phyloP scores from a whole-genome alignment of 2,888 invertebrate species.

The Piscicola geometra region DNA sequence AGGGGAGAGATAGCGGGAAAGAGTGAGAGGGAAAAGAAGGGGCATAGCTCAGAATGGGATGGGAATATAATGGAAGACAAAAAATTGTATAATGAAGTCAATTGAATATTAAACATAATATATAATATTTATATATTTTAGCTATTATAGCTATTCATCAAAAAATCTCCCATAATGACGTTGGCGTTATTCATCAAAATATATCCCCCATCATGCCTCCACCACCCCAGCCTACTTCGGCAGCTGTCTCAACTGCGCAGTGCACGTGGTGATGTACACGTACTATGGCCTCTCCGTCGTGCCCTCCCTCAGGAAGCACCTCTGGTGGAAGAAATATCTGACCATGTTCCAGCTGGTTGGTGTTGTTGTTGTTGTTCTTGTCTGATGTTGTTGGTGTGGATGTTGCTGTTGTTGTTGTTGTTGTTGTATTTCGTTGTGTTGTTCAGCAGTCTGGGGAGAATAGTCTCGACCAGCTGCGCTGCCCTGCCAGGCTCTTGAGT shows the following conservation, averaged over 20 bases:
- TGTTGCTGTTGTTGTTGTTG: not conserved
- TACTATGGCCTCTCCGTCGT: conserved; percentile 84
- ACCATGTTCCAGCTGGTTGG: conserved; percentile 82
- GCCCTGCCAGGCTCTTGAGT: no score
- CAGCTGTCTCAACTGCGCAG: conserved; percentile 54
- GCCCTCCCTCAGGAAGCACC: conserved; percentile 69
- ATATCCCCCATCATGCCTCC: not conserved
- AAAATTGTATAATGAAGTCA: no score
- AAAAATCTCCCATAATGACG: not conserved
- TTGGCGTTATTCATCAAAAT: no score
- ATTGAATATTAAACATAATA: no score
- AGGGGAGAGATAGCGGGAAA: no score
- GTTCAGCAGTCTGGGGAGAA: no score
- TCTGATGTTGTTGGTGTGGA: not conserved
- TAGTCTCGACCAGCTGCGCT: no score
- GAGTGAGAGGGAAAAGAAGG: no score
- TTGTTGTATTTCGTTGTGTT: no score
- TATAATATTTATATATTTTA: no score
- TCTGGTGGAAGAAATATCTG: conserved; percentile 94
- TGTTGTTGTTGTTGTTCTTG: not conserved
- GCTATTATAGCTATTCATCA: not conserved
- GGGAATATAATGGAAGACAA: no score
- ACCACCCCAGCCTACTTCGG: conserved; percentile 40
- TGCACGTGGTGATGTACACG: conserved; percentile 88
- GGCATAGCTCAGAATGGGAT: no score